These are phyloP conservation scores for Acanthiza pusilla DNA, from an alignment of 2,797 vertebrate species.

Conservation along the genomic window DNA sequence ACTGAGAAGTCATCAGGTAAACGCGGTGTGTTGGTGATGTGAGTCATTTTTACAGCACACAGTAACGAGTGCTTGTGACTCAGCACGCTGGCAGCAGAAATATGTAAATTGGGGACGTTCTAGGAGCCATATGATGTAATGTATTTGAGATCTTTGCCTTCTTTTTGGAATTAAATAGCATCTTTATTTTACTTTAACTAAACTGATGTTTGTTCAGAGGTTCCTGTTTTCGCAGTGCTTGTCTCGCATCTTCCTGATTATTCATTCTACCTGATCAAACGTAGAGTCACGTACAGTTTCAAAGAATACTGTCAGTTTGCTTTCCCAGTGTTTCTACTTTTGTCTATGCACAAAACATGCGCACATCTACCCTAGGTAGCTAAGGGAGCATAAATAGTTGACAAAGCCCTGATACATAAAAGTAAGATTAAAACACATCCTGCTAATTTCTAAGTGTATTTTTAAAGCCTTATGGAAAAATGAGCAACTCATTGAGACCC, in stretches of 20 bases:
- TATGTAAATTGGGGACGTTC: neutral
- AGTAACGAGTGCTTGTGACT: slow-evolving; percentile 7
- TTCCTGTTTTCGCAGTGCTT: fast-evolving
- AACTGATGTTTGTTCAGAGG: neutral
- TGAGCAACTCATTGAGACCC: neutral
- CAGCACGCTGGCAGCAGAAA: neutral
- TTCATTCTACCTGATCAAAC: neutral
- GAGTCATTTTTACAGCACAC: neutral
- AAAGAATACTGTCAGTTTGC: neutral
- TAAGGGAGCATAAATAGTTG: neutral
- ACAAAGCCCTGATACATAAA: neutral
- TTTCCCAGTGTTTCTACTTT: neutral
- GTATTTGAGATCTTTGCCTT: neutral
- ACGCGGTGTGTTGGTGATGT: neutral
- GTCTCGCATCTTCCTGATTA: neutral
- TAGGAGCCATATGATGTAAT: neutral
- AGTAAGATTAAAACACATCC: neutral
- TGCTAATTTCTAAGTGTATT: neutral
- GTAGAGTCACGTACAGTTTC: fast-evolving
- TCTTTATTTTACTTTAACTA: neutral
- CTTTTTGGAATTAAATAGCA: neutral
- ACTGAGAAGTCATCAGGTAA: neutral
- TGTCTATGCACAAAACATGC: neutral
- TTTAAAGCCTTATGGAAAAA: neutral
- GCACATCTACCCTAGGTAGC: neutral